Evolutionary conservation across 2,888 invertebrate species (phyloP), one percentile per base, ranked within the genome.

Genomic region (Lysandra coridon): DNA sequence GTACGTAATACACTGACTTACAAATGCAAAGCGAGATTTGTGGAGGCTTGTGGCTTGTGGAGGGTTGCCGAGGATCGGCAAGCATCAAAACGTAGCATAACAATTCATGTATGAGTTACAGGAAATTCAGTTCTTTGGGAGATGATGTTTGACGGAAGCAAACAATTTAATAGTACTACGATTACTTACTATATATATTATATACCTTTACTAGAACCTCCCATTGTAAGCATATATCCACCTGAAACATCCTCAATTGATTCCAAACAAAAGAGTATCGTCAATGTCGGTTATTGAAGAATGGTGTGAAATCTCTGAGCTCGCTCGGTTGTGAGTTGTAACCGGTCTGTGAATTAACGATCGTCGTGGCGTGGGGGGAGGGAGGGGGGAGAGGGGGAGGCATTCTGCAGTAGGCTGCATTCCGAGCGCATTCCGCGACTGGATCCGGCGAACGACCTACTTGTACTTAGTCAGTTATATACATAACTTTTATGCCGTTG

Each of bases 381-480:
- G 81, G 79, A 82, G 86, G 88, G 87, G 87, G 87, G 88, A 84
- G 85, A 86, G 88, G 87, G 87, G 87, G 88, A 84, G 85, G 87
- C 87, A 86, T 86, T 88, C 87, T 87, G 87, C 88, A 88, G 83
- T 80, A 81, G 85, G 83, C 85, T 88, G 89, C 90, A 91, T 91
- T 89, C 89, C 90, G 89, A 89, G 83, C 90, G 90, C 91, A 91
- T 91, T 92, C 90, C 91, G 82, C 82, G 80, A 80, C 79, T 81
- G 81, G 78, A 33, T 64, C 82, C 86, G 84, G 85, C 86, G 83
- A 85, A 84, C 85, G 87, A 88, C 87, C 87, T 86, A 87, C 83
- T 83, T 84, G 85, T 84, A 84, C 69, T 57, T 1, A 57, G 1
- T 4, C 17, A 57, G 17, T 4, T 57, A 14, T 57, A 49, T 12